Evolutionary conservation across 2,888 invertebrate species (phyloP).

Genomic region (Parnassius smintheus): DNA sequence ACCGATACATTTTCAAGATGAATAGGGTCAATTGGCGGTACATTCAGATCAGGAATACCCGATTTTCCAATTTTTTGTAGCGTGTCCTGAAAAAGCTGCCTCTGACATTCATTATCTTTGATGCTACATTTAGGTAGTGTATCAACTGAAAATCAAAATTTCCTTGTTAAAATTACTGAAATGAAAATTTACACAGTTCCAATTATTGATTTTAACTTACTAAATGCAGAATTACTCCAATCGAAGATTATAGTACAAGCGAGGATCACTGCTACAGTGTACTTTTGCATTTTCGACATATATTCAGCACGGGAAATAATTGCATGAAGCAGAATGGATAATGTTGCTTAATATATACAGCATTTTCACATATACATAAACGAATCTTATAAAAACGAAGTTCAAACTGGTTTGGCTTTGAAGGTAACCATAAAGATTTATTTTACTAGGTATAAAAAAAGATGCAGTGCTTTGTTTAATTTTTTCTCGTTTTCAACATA

Average conservation of each 20-base stretch:
- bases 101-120: conserved; percentile 43
- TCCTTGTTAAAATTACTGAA: background rate
- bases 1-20: conserved; percentile 39
- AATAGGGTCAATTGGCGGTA: conserved; percentile 50
- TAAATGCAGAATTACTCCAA: conserved; percentile 15
- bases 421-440: background rate
- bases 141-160: conserved; percentile 41
- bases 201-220: conserved; percentile 10
- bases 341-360: background rate
- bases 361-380: background rate
- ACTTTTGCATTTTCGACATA: conserved; percentile 4
- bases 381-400: background rate
- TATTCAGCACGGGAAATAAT: background rate
- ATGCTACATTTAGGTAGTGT: conserved; percentile 44
- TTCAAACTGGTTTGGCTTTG: background rate
- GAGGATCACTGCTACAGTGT: background rate
- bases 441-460: no score
- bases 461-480: no score
- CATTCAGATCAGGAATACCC: conserved; percentile 43
- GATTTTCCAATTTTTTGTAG: conserved; percentile 37
- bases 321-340: background rate
- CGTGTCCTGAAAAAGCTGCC: conserved; percentile 34
- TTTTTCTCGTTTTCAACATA: no score
- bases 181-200: background rate
- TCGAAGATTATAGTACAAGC: conserved; percentile 1